phyloP scores from a whole-genome alignment of 2,888 invertebrate genomes.

The Neuroscelio doddi region DNA sequence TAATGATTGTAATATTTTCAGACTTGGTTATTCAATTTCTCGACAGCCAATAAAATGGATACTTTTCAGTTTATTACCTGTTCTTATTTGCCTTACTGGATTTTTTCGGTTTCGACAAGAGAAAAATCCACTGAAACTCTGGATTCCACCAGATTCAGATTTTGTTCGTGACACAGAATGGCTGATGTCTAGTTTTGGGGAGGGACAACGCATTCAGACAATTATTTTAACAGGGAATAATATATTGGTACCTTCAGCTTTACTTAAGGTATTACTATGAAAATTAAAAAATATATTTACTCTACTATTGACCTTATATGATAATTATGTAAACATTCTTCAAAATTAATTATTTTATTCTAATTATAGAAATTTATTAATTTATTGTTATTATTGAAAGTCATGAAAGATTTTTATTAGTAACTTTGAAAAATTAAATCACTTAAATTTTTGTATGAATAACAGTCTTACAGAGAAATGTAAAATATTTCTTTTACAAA shows the following conservation, averaged over 20 bases:
- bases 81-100: constrained; percentile 77
- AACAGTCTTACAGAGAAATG: no score
- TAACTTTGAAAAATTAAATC: no score
- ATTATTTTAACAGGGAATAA: constrained; percentile 79
- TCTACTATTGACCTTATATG: no score
- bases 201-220: constrained; percentile 77
- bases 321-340: no score
- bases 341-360: no score
- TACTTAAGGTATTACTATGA: constrained; percentile 59
- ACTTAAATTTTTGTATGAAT: no score
- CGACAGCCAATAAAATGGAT: constrained; percentile 78
- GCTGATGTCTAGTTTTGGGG: constrained; percentile 80
- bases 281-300: no score
- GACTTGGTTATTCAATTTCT: constrained; percentile 78
- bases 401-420: no score
- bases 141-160: constrained; percentile 83
- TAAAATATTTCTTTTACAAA: no score
- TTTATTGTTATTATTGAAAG: no score
- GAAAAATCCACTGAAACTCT: constrained; percentile 83
- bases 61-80: constrained; percentile 74
- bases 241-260: constrained; percentile 77
- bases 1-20: constrained; percentile 53
- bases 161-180: constrained; percentile 82
- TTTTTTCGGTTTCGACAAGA: constrained; percentile 80
- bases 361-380: no score